Conservation (phyloP, 2,113 vertebrate genomes). For the Odocoileus virginianus region DNA sequence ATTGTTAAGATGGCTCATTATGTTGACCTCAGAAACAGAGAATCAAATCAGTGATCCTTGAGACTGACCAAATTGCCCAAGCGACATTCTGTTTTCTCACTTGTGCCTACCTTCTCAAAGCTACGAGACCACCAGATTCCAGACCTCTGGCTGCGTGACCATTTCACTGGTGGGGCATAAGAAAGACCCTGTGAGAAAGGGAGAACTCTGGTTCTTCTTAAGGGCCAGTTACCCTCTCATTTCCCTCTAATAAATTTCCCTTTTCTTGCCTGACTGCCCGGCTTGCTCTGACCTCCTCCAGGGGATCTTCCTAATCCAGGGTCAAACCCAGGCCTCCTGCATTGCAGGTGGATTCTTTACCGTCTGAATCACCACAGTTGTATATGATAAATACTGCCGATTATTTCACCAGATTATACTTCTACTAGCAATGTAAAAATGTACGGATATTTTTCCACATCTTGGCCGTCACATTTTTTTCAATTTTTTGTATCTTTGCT, state of each 20-base stretch:
- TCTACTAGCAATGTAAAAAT: not conserved
- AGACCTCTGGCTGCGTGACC: not conserved
- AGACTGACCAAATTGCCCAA: not conserved
- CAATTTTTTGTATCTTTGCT: not conserved
- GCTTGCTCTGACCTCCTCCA: not conserved
- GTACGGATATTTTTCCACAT: not conserved
- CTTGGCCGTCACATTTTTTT: not conserved
- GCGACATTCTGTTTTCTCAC: not conserved
- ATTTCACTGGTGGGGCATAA: not conserved
- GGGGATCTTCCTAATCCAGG: not conserved
- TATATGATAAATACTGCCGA: not conserved
- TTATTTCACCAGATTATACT: not conserved
- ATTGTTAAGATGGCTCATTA: not conserved
- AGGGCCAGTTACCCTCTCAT: not conserved
- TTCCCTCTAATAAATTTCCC: not conserved
- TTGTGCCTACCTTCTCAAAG: not conserved
- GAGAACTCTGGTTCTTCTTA: not conserved
- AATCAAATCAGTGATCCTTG: not conserved
- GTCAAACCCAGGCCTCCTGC: not conserved
- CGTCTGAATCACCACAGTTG: not conserved
- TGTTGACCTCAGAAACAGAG: not conserved
- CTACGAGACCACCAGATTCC: not conserved
- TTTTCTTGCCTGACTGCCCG: not conserved
- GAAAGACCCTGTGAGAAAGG: not conserved
- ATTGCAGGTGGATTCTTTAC: not conserved